Percentiles rank a stretch among this genome's conserved stretches.
phyloP scores from a whole-genome alignment of 1,140 invertebrate species.

The Cydia strobilella region DNA sequence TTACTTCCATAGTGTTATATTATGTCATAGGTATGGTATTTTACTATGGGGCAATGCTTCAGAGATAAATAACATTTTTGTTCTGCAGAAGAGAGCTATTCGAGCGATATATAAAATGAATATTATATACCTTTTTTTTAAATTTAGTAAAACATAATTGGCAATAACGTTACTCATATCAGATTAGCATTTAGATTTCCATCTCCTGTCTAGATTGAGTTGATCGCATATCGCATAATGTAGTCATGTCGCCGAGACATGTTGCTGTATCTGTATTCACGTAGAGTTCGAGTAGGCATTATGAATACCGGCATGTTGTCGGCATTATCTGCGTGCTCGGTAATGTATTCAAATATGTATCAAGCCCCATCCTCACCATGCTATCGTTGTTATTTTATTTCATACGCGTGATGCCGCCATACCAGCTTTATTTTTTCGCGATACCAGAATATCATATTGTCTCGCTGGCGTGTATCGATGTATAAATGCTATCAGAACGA shows the following conservation, averaged over 20 bases:
- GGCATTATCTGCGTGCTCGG: slow-evolving; percentile 74
- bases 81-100: too few species aligned
- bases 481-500: slow-evolving; percentile 38
- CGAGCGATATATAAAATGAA: too few species aligned
- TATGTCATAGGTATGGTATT: too few species aligned
- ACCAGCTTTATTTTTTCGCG: slow-evolving; percentile 65
- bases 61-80: too few species aligned
- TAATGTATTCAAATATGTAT: slow-evolving; percentile 80
- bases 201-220: slow-evolving; percentile 22
- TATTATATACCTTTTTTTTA: slow-evolving; percentile 13
- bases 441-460: slow-evolving; percentile 54
- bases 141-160: neutral
- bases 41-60: too few species aligned
- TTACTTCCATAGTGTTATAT: too few species aligned
- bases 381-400: slow-evolving; percentile 77
- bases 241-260: slow-evolving; percentile 27
- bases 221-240: slow-evolving; percentile 19
- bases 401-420: slow-evolving; percentile 65
- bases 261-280: slow-evolving; percentile 57
- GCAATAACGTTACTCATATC: neutral
- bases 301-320: slow-evolving; percentile 72
- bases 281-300: slow-evolving; percentile 58
- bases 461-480: slow-evolving; percentile 40
- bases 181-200: slow-evolving; percentile 8
- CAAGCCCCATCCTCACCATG: slow-evolving; percentile 71